Evolutionary conservation across 2,888 invertebrate species (phyloP), one percentile per base, ranked within the genome.

Genomic region (Rambutsinella grinnellia): DNA sequence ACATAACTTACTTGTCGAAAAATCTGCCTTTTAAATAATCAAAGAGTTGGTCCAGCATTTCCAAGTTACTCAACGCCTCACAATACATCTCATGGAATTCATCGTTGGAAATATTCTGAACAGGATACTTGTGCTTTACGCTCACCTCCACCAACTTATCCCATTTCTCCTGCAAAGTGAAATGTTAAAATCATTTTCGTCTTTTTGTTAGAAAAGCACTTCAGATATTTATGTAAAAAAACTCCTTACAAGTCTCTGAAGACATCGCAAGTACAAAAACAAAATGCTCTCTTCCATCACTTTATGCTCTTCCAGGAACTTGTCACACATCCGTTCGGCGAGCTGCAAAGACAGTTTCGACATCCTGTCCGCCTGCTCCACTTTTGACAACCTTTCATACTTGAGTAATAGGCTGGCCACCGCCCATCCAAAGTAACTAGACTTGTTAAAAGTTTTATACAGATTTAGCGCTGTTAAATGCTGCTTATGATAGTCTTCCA

Each of bases 391-490:
- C 49, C 28, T 57, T 54, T 79, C 68, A 15, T 65, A 67, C 49
- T 82, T 82, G 0, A 72, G 57, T 23, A 98, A 93, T 83, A 96
- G 92, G 86, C 97, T 97, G 94, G 98, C 97, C 10, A 99, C 93
- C 21, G 95, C 94, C 99, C 99, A 99, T 87, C 96, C 97, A 86
- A 97, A 97, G 86, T 99, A 99, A 0, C 97, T 97, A 86, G 95
- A 96, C 87, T 97, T 97, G 2, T 95, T 93, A 85, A 93, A 93
- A 69, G 94, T 89, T 88, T 96, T 97, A 88, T 95, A 98, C 44
- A 99, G 88, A 13, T 92, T 90, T 90, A 97, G 90, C 0, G 98
- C 99, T 0, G 93, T 92, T 79, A 93, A 91, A 85, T 97, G 96
- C 86, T 98, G 98, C 8, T 94, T 91, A 85, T 94, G 93, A 86